Evolutionary conservation across 2,113 vertebrate species (phyloP), one percentile per base, ranked within the genome.

Genomic region (Tonatia bakeri): DNA sequence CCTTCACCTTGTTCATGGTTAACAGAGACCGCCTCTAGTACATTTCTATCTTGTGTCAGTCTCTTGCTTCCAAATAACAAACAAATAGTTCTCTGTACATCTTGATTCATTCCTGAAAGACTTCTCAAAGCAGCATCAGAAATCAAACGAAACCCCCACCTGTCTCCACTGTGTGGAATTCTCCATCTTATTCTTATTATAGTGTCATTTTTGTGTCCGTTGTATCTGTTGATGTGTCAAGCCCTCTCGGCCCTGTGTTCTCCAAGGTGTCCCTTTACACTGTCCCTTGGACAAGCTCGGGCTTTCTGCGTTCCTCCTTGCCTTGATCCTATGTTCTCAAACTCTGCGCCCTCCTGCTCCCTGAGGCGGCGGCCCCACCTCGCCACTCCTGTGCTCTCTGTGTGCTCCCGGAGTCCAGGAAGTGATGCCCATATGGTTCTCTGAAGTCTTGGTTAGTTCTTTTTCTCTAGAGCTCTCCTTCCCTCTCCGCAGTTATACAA

Each of bases 361-460:
- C 56, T 0, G 2, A 7, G 3, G 17, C 6, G 20, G 77, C 2
- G 0, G 5, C 40, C 19, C 56, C 22, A 31, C 11, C 1, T 2
- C 0, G 1, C 11, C 45, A 59, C 4, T 69, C 38, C 19, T 17
- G 0, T 3, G 11, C 16, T 40, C 12, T 72, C 15, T 12, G 1
- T 5, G n/a, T 38, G 24, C n/a, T 36, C 33, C 31, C 31, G 9
- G 16, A n/a, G 24, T 40, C 33, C 19, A 13, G 72, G 43, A 50
- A 33, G 4, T 19, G 14, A 3, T 10, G 11, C 16, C 8, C 1
- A 1, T 0, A 1, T 2, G 33, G 10, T 36, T 56, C 36, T 69
- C 50, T 65, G 15, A 92, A 91, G 33, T 19, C 72, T 64, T 19
- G 2, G 77, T 64, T 22, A 28, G 5, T 72, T 85, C 64, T 67